Evolutionary conservation across 2,113 vertebrate species (phyloP).

Genomic region (Dasyurus viverrinus): DNA sequence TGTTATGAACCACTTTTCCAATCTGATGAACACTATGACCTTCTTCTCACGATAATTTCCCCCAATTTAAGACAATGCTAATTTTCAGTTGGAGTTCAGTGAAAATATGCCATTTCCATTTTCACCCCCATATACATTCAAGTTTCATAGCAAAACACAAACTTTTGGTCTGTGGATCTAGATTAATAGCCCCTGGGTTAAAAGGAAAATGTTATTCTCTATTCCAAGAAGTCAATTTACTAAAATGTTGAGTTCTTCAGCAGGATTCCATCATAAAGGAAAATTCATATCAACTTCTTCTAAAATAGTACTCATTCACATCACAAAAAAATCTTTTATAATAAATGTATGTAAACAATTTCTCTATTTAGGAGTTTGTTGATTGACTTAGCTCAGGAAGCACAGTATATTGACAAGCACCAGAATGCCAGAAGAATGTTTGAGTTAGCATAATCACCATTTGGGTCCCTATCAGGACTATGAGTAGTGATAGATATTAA

Average conservation of each 20-base stretch:
- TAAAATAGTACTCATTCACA: not conserved
- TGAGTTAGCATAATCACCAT: not conserved
- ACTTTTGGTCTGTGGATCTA: not conserved
- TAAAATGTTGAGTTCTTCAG: not conserved
- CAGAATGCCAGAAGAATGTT: not conserved
- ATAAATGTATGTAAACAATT: not conserved
- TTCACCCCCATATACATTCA: not conserved
- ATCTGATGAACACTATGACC: not conserved
- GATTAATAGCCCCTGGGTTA: not conserved
- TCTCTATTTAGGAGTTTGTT: not conserved
- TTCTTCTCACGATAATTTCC: not conserved
- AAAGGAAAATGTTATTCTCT: not conserved
- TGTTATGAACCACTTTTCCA: not conserved
- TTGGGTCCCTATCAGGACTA: not conserved
- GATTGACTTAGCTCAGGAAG: not conserved
- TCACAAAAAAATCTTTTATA: not conserved
- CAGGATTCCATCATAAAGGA: not conserved
- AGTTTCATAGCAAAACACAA: not conserved
- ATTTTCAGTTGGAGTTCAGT: not conserved
- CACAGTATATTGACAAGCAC: not conserved
- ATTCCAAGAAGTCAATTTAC: not conserved
- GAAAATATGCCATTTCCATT: not conserved
- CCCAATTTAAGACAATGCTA: not conserved
- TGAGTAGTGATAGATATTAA: not conserved
- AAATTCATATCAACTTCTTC: not conserved